Conservation (phyloP, 2,888 invertebrate genomes). For the Tenodera sinensis region DNA sequence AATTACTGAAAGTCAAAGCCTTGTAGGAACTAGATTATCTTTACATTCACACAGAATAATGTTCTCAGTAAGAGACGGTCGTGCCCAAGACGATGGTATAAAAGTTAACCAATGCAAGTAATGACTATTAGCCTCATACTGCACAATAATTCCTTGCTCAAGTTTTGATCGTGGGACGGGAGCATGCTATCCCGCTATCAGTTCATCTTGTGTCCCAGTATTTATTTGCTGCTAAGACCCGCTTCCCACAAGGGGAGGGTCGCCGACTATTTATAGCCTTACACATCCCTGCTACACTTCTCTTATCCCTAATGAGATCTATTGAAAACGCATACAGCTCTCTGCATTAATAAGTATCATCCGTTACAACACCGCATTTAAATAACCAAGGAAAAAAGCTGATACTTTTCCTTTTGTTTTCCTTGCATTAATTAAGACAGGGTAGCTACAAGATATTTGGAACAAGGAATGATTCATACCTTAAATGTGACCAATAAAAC, state of each 20-base stretch:
- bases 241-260: not conserved
- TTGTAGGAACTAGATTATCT: too few species aligned
- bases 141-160: not conserved
- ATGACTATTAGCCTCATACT: not conserved
- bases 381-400: not conserved
- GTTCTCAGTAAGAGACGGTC: not conserved
- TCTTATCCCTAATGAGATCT: conserved; percentile 25
- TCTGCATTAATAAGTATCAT: not conserved
- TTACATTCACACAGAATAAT: too few species aligned
- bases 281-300: not conserved
- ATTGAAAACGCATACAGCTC: not conserved
- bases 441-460: not conserved
- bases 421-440: not conserved
- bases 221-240: not conserved
- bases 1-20: too few species aligned
- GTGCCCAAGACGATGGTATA: not conserved
- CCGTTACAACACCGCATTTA: not conserved
- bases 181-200: not conserved
- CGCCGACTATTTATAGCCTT: not conserved
- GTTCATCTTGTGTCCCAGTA: not conserved
- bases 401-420: not conserved
- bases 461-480: not conserved
- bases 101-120: not conserved
- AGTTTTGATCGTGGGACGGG: not conserved
- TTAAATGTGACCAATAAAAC: too few species aligned